Base-by-base conservation (phyloP, 2,888 invertebrate genomes). In the Galeopsomyia nigrocyanea region DNA sequence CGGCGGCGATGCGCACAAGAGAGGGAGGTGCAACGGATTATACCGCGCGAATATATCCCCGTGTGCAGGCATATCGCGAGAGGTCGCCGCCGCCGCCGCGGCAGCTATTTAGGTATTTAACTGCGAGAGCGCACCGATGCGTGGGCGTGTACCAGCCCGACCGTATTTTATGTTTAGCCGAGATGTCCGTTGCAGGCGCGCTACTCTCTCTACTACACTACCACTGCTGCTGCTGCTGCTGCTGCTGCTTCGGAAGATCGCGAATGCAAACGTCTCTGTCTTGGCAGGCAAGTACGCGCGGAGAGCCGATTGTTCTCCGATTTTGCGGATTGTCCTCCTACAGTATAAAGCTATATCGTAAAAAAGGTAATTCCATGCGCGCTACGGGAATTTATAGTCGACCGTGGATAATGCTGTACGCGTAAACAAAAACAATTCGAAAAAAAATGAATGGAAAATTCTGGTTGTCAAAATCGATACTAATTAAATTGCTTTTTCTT, bases 81-180 rank as follows among this genome's bases (percentile, higher is more conserved):
- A 19, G 14, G 22, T 22, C 56, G 16, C 56, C 3, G 19, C 53
- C n/a, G 7, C 68, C 66, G 68, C 56, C 63, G 73, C 71, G 66
- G 66, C 69, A 73, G 79, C 79, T 80, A 78, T 82, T 82, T 81
- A 77, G 82, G 79, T 80, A 82, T 82, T 82, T 82, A 80, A 81
- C 79, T 75, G 77, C 77, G 75, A 72, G 73, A 65, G 71, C 67
- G 58, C 62, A 76, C 73, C 77, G 77, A 79, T 77, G 78, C 78
- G 78, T 80, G 81, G 84, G 84, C 82, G 84, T 82, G 79, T 80
- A 83, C 79, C 78, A 21, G 13, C 19, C 68, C 69, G 75, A 79
- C 81, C 79, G 82, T 84, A 84, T 84, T 84, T 84, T 82, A 84
- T 76, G 79, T 79, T 80, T 79, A 79, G 80, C 76, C 73, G 73